Evolutionary conservation across 2,797 vertebrate genomes (phyloP).

Genomic region (Gephyroberyx darwinii): DNA sequence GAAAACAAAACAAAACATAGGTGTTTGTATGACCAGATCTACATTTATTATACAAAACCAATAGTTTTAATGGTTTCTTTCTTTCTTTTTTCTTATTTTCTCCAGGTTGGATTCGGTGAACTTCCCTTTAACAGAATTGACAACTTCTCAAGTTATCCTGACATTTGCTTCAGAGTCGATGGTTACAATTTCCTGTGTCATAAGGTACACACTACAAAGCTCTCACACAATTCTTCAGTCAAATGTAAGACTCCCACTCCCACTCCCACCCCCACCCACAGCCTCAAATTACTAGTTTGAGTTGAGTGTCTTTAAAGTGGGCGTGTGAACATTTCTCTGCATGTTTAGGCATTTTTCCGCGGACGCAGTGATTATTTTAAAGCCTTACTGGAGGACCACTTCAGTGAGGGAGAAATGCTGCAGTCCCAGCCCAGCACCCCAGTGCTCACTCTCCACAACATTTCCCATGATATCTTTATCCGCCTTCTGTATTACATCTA

Average conservation of each 20-base stretch:
- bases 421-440: slow-evolving; percentile 88
- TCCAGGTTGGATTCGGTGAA: slow-evolving; percentile 92
- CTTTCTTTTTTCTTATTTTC: slow-evolving; percentile 12
- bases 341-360: slow-evolving; percentile 93
- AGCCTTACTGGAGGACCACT: slow-evolving; percentile 94
- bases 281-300: not conserved
- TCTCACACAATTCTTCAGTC: not conserved
- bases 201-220: slow-evolving; percentile 83
- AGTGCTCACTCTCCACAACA: slow-evolving; percentile 89
- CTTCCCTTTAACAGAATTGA: slow-evolving; percentile 92
- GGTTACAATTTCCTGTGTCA: slow-evolving; percentile 92
- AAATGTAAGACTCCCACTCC: too few species aligned
- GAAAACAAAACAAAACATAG: not conserved
- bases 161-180: slow-evolving; percentile 91
- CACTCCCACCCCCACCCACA: not conserved
- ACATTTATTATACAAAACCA: not conserved
- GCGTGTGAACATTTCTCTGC: slow-evolving; percentile 35
- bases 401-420: slow-evolving; percentile 89
- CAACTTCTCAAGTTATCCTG: slow-evolving; percentile 89
- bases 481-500: slow-evolving; percentile 94
- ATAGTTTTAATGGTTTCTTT: not conserved
- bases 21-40: not conserved
- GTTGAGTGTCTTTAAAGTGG: not conserved
- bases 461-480: slow-evolving; percentile 91
- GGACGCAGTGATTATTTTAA: slow-evolving; percentile 98